These are phyloP conservation scores for Labroides dimidiatus DNA, from an alignment of 2,797 vertebrate genomes.

Conservation along the genomic window DNA sequence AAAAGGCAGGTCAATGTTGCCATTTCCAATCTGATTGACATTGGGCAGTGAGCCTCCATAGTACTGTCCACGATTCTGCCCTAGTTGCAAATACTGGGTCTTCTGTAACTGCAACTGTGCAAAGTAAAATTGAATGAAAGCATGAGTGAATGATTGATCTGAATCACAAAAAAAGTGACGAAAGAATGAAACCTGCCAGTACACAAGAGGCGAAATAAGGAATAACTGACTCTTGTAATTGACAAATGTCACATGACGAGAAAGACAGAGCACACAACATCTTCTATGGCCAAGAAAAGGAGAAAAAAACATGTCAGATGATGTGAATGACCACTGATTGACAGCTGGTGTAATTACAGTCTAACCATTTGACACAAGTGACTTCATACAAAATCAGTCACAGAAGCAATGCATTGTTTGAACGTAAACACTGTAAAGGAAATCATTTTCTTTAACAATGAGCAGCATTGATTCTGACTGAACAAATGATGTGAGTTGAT, in stretches of 20 bases:
- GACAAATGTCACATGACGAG: conserved; percentile 49
- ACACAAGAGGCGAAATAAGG: conserved; percentile 48
- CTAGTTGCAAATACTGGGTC: conserved; percentile 98
- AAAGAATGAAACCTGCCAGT: conserved; percentile 56
- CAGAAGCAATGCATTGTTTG: conserved; percentile 34
- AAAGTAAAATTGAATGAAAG: conserved; percentile 89
- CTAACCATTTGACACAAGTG: conserved; percentile 48
- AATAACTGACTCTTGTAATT: conserved; percentile 36
- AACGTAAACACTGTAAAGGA: conserved; percentile 33
- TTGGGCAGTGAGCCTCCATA: conserved; percentile 99
- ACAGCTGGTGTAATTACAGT: conserved; percentile 52
- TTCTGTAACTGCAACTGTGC: conserved; percentile 99
- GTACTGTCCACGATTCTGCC: conserved; percentile 98
- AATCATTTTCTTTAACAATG: conserved; percentile 21
- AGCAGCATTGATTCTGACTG: conserved; percentile 41
- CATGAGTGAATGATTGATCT: conserved; percentile 84
- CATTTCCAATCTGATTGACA: conserved; percentile 99
- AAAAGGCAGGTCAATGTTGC: conserved; percentile 97
- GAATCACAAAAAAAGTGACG: conserved; percentile 71
- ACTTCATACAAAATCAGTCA: conserved; percentile 22
- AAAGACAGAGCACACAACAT: conserved; percentile 60
- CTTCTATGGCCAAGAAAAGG: conserved; percentile 41
- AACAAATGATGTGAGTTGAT: conserved; percentile 61
- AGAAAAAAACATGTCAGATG: conserved; percentile 44
- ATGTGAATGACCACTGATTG: conserved; percentile 32